Evolutionary conservation across 2,797 vertebrate species (phyloP).

Genomic region (Mergus octosetaceus): DNA sequence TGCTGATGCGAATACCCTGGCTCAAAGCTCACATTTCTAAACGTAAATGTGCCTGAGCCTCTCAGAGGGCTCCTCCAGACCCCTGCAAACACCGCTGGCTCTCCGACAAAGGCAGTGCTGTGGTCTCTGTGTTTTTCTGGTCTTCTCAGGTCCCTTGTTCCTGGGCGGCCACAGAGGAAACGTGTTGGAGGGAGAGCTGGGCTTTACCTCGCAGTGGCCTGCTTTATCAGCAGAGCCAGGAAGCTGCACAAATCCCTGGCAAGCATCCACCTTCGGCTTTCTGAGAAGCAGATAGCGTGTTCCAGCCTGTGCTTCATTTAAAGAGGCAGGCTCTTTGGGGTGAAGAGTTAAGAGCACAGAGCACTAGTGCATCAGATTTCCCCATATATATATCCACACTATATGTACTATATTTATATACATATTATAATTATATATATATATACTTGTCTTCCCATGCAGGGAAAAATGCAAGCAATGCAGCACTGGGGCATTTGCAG

Average conservation of each 20-base stretch:
- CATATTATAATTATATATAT: background rate
- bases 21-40: background rate
- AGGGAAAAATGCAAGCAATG: background rate
- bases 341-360: background rate
- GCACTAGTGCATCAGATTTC: background rate
- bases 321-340: conserved; percentile 18
- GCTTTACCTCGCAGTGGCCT: conserved; percentile 49
- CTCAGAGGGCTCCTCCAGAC: background rate
- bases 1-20: background rate
- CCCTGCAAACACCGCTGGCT: background rate
- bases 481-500: background rate
- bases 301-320: conserved; percentile 47
- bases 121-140: background rate
- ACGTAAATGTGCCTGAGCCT: background rate
- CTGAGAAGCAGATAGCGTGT: conserved; percentile 51
- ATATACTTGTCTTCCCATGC: background rate
- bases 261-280: conserved; percentile 66
- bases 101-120: background rate
- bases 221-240: conserved; percentile 75
- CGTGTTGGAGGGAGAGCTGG: background rate
- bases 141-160: background rate
- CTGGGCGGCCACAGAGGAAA: conserved; percentile 2
- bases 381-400: fast-evolving
- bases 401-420: background rate
- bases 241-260: conserved; percentile 78